These are phyloP conservation scores for Anoplophora glabripennis DNA, from an alignment of 1,140 invertebrate genomes.

Conservation along the genomic window DNA sequence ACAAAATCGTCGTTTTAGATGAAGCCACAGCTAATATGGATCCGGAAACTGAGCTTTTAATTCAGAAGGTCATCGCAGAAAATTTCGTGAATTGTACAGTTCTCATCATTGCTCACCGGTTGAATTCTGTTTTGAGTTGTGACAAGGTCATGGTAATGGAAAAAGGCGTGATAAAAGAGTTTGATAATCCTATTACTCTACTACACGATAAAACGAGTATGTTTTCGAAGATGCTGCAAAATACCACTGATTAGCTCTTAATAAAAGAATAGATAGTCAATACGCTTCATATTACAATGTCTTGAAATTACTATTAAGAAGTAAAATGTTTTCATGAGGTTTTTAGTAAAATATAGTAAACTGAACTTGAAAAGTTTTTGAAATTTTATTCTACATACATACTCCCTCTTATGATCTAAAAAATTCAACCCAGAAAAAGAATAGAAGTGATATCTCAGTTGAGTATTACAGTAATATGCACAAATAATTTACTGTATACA, in stretches of 20 bases:
- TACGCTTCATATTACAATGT: too few relatives aligned
- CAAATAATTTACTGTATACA: too few relatives aligned
- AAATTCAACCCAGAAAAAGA: too few relatives aligned
- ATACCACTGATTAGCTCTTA: slow-evolving; percentile 52
- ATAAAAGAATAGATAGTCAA: too few relatives aligned
- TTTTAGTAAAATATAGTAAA: too few relatives aligned
- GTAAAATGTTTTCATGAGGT: too few relatives aligned
- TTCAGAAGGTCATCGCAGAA: slow-evolving; percentile 63
- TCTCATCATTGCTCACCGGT: slow-evolving; percentile 77
- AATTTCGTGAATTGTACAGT: slow-evolving; percentile 73
- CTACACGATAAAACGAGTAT: slow-evolving; percentile 61
- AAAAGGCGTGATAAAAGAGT: slow-evolving; percentile 63
- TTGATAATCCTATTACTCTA: slow-evolving; percentile 66
- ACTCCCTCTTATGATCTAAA: too few relatives aligned
- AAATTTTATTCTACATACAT: too few relatives aligned
- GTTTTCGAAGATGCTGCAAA: slow-evolving; percentile 67
- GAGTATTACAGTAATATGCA: too few relatives aligned
- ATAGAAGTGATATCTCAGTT: too few relatives aligned
- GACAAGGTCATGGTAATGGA: slow-evolving; percentile 73
- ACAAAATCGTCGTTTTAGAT: slow-evolving; percentile 76
- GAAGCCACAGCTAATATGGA: slow-evolving; percentile 71
- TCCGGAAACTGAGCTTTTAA: slow-evolving; percentile 67
- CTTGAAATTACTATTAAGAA: too few relatives aligned
- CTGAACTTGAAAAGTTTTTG: too few relatives aligned
- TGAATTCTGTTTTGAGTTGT: slow-evolving; percentile 81